Conservation (phyloP, 2,113 vertebrate genomes). For the Neoarius graeffei region DNA sequence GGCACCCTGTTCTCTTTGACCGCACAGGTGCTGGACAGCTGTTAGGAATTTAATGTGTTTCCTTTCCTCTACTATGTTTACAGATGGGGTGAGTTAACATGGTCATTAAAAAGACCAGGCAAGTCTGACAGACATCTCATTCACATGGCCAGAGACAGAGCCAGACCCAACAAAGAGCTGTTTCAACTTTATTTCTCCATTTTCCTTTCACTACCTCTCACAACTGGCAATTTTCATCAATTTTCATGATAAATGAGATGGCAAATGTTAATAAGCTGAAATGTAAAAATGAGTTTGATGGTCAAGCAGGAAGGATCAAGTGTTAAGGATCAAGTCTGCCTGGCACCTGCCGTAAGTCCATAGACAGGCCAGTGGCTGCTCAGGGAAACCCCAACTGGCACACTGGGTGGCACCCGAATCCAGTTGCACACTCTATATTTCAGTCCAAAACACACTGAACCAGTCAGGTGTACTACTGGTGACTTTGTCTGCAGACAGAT, state of each 20-base stretch:
- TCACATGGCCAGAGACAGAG: slow-evolving; percentile 21
- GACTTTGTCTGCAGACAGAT: slow-evolving; percentile 53
- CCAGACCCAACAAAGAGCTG: slow-evolving; percentile 35
- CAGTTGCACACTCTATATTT: slow-evolving; percentile 63
- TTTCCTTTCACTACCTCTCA: slow-evolving; percentile 1
- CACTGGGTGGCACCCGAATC: slow-evolving; percentile 55
- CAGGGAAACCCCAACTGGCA: slow-evolving; percentile 61
- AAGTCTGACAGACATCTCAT: slow-evolving; percentile 38
- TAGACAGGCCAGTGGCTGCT: slow-evolving; percentile 19
- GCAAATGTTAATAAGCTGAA: slow-evolving; percentile 21
- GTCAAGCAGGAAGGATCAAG: slow-evolving; percentile 7
- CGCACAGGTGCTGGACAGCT: not conserved
- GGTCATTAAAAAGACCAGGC: slow-evolving; percentile 34
- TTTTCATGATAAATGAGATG: slow-evolving; percentile 21
- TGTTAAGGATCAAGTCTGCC: slow-evolving; percentile 25
- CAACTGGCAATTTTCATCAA: slow-evolving; percentile 9
- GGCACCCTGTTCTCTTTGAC: slow-evolving; percentile 35
- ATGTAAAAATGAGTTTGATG: slow-evolving; percentile 25
- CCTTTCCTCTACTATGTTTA: slow-evolving; percentile 28
- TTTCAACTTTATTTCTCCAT: not conserved
- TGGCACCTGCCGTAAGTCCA: slow-evolving; percentile 42
- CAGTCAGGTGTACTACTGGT: slow-evolving; percentile 60
- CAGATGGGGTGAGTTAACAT: slow-evolving; percentile 29
- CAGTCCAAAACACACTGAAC: slow-evolving; percentile 61
- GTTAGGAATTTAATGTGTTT: slow-evolving; percentile 31